A percentile compares a stretch with the other conserved stretches of the same genome.
Conservation (phyloP, 2,113 vertebrate genomes). For the Sterrhoptilus dennistouni region DNA sequence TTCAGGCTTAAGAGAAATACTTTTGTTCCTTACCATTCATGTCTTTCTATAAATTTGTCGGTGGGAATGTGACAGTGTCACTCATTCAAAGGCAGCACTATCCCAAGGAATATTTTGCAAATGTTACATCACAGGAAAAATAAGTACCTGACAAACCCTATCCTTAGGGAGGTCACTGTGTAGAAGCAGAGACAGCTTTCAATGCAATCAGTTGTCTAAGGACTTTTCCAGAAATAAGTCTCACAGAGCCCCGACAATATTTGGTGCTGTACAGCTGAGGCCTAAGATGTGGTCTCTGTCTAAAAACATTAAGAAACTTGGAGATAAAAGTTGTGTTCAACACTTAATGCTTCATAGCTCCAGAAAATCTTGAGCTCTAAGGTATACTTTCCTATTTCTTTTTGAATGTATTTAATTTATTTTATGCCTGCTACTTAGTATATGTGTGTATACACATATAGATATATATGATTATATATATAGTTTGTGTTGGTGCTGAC, state of each 20-base stretch:
- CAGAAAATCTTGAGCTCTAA: background rate
- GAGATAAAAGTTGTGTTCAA: background rate
- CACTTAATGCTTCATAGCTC: background rate
- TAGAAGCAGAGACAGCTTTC: background rate
- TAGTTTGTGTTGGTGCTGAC: background rate
- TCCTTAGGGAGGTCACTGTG: background rate
- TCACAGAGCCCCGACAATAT: background rate
- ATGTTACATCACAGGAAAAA: background rate
- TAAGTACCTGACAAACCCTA: background rate
- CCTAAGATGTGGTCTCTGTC: background rate
- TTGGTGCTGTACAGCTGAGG: background rate
- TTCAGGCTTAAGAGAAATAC: background rate
- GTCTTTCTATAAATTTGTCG: background rate
- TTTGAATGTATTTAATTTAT: background rate
- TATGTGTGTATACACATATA: accelerated
- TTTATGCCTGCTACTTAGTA: background rate
- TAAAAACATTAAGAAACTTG: background rate
- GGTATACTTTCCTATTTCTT: background rate
- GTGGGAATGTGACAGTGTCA: background rate
- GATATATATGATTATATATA: too few relatives aligned
- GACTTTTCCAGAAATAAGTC: background rate
- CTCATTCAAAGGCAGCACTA: background rate
- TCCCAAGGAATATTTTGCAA: background rate
- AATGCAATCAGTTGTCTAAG: background rate
- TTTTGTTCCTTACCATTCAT: background rate